phyloP scores from a whole-genome alignment of 1,140 invertebrate genomes.

The Ceratoteleas bidentatus region DNA sequence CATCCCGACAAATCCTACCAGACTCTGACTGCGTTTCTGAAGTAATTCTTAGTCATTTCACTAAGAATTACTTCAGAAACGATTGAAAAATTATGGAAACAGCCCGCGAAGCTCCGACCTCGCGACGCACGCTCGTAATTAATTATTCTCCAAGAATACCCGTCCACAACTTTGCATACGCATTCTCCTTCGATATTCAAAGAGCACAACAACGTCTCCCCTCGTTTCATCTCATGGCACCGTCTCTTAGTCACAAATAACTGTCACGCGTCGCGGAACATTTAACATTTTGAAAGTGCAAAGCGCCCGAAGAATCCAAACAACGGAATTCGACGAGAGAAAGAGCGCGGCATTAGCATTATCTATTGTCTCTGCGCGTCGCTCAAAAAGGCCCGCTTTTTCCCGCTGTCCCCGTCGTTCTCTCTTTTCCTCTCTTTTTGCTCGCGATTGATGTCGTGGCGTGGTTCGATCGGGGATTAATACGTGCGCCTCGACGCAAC shows the following conservation, averaged over 20 bases:
- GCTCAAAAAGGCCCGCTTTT: constrained; percentile 26
- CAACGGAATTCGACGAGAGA: constrained; percentile 24
- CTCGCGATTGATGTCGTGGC: constrained; percentile 26
- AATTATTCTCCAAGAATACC: too few species aligned
- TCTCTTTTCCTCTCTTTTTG: constrained; percentile 15
- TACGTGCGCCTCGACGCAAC: constrained; percentile 47
- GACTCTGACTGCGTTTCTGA: too few species aligned
- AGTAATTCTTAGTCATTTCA: too few species aligned
- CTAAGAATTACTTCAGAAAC: too few species aligned
- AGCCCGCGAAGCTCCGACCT: too few species aligned
- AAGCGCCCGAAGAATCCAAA: constrained; percentile 14
- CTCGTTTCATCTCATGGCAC: background rate
- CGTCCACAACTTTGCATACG: too few species aligned
- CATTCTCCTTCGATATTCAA: too few species aligned
- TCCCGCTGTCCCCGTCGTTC: too few species aligned
- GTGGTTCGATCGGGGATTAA: constrained; percentile 53
- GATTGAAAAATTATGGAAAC: too few species aligned
- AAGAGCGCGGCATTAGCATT: constrained; percentile 21
- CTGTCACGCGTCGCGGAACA: background rate
- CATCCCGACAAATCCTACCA: too few species aligned
- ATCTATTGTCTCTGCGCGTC: constrained; percentile 20
- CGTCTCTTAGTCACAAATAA: constrained; percentile 2
- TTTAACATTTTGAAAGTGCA: constrained; percentile 19
- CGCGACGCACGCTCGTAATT: too few species aligned
- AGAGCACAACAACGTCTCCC: too few species aligned